Evolutionary conservation across 2,113 vertebrate genomes (phyloP).

Genomic region (Melanocharis versteri): DNA sequence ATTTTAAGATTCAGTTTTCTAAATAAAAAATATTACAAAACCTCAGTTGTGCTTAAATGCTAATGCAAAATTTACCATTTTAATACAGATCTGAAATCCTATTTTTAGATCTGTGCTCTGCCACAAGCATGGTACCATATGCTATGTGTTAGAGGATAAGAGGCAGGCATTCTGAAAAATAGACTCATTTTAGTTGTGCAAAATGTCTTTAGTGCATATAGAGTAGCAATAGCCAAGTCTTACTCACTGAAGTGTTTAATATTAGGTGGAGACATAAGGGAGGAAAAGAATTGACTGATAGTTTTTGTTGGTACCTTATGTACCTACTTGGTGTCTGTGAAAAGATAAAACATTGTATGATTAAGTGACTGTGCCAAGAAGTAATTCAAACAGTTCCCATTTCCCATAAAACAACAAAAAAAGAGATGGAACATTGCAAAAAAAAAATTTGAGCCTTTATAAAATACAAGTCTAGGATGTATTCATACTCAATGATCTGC

Average conservation of each 20-base stretch:
- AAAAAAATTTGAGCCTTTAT: background rate
- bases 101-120: conserved; percentile 68
- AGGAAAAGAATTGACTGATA: background rate
- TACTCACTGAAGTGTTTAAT: background rate
- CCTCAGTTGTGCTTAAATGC: background rate
- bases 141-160: conserved; percentile 54
- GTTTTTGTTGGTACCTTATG: background rate
- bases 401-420: background rate
- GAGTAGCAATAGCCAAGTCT: background rate
- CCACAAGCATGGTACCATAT: conserved; percentile 63
- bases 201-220: background rate
- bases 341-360: background rate
- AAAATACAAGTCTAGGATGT: background rate
- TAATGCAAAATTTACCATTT: conserved; percentile 6
- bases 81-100: conserved; percentile 52
- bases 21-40: conserved; percentile 17
- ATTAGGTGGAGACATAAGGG: background rate
- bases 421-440: background rate
- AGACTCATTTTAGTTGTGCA: conserved; percentile 39
- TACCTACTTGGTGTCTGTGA: background rate
- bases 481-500: background rate
- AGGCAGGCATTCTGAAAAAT: conserved; percentile 39
- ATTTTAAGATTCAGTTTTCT: conserved; percentile 19
- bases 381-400: background rate
- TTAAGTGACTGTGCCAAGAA: background rate